These are phyloP conservation scores for Sebastes goodei DNA, from an alignment of 2,797 vertebrate genomes.

Conservation along the genomic window DNA sequence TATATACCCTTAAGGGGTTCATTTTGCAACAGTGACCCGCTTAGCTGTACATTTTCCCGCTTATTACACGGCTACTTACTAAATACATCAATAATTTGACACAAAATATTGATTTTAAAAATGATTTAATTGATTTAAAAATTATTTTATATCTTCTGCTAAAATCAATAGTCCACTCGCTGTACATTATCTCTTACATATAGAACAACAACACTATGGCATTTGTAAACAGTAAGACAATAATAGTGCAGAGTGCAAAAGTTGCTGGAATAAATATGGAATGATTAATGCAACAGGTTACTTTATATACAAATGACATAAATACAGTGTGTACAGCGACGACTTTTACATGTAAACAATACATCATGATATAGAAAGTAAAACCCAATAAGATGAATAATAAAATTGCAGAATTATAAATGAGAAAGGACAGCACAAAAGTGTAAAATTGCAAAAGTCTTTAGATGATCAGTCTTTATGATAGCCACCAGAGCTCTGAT, in stretches of 20 bases:
- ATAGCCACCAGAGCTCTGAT: not conserved
- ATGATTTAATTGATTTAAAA: too few species aligned
- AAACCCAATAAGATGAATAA: not conserved
- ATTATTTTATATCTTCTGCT: too few species aligned
- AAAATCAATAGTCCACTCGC: too few species aligned
- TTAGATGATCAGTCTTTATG: not conserved
- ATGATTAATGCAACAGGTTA: not conserved
- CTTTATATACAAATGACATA: not conserved
- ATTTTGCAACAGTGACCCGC: too few species aligned
- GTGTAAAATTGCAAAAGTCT: not conserved
- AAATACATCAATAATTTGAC: too few species aligned
- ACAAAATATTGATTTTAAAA: too few species aligned
- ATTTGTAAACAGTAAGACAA: not conserved
- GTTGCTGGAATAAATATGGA: not conserved
- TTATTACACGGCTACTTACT: too few species aligned
- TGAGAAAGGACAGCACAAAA: not conserved
- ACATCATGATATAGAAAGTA: not conserved
- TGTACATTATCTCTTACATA: too few species aligned
- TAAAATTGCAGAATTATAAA: not conserved
- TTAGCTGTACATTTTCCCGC: too few species aligned
- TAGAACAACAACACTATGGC: too few species aligned
- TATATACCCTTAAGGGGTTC: fast-evolving
- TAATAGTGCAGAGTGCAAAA: not conserved
- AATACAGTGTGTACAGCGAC: not conserved
- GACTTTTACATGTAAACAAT: not conserved